Conservation (phyloP, 1,140 invertebrate genomes). For the Helicoverpa armigera region DNA sequence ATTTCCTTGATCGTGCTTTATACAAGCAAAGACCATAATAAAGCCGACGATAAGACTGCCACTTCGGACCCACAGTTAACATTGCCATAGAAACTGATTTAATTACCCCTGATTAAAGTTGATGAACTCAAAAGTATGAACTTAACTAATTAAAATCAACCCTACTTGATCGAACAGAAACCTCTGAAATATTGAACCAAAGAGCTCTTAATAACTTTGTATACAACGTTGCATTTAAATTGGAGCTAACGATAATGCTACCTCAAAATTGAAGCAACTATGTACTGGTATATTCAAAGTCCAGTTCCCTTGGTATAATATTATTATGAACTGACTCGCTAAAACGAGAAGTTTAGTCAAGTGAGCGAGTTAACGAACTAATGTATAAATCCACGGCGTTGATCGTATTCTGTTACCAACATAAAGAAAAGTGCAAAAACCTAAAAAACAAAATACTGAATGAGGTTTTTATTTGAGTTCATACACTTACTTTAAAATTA, state of each 20-base stretch:
- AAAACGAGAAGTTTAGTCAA: constrained; percentile 6
- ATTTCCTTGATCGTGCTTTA: too few relatives aligned
- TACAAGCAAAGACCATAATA: too few relatives aligned
- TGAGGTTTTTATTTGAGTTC: too few relatives aligned
- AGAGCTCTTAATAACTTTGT: constrained; percentile 30
- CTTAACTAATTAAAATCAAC: not conserved
- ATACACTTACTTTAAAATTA: too few relatives aligned
- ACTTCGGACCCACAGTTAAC: too few relatives aligned
- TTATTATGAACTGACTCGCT: not conserved
- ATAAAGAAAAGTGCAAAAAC: too few relatives aligned
- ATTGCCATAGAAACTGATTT: not conserved
- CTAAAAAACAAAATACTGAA: too few relatives aligned
- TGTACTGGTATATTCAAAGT: not conserved
- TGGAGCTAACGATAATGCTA: constrained; percentile 7
- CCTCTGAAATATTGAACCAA: not conserved
- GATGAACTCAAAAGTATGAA: not conserved
- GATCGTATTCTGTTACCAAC: not conserved
- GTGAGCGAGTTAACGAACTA: constrained; percentile 4
- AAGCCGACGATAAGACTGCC: too few relatives aligned
- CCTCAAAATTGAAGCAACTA: constrained; percentile 22
- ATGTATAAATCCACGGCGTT: not conserved
- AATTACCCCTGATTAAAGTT: not conserved
- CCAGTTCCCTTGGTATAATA: not conserved
- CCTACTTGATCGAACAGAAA: not conserved
- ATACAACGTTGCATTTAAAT: constrained; percentile 21